Percentiles rank a stretch among this genome's conserved stretches.
These are phyloP conservation scores for Macrocentrus cingulum DNA, from an alignment of 1,140 invertebrate genomes.

Conservation along the genomic window DNA sequence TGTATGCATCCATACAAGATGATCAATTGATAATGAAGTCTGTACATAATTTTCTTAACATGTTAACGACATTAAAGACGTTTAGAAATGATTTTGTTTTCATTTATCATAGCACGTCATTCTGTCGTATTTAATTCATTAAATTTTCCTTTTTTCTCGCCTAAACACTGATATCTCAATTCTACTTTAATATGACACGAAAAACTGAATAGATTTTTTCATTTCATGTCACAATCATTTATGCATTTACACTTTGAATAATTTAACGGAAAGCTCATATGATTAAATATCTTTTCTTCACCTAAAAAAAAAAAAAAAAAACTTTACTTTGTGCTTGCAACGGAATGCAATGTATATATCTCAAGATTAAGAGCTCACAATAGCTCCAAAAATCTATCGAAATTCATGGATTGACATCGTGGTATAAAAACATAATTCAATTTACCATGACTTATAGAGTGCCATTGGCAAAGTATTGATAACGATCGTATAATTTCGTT, in stretches of 20 bases:
- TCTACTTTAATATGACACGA: neutral
- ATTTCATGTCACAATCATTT: too few species aligned
- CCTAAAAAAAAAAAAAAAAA: constrained; percentile 2
- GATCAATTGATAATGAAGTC: constrained; percentile 30
- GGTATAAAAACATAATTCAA: neutral
- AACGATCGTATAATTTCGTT: constrained; percentile 97
- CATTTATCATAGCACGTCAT: neutral
- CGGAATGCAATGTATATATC: too few species aligned
- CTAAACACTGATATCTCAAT: constrained; percentile 1
- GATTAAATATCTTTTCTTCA: constrained; percentile 30
- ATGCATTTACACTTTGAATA: too few species aligned
- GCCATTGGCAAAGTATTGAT: constrained; percentile 99
- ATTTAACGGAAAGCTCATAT: neutral
- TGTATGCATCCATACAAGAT: constrained; percentile 34
- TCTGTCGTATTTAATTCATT: neutral
- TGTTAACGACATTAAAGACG: neutral
- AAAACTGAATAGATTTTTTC: neutral
- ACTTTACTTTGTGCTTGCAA: constrained; percentile 7
- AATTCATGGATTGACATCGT: constrained; percentile 14
- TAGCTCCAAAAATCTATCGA: constrained; percentile 17
- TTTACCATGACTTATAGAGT: constrained; percentile 68
- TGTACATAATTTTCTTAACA: neutral
- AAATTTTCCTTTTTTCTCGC: neutral
- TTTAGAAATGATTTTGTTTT: neutral
- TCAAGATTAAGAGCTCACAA: too few species aligned